These are phyloP conservation scores for Ranitomeya variabilis DNA, from an alignment of 2,113 vertebrate genomes.

Conservation along the genomic window DNA sequence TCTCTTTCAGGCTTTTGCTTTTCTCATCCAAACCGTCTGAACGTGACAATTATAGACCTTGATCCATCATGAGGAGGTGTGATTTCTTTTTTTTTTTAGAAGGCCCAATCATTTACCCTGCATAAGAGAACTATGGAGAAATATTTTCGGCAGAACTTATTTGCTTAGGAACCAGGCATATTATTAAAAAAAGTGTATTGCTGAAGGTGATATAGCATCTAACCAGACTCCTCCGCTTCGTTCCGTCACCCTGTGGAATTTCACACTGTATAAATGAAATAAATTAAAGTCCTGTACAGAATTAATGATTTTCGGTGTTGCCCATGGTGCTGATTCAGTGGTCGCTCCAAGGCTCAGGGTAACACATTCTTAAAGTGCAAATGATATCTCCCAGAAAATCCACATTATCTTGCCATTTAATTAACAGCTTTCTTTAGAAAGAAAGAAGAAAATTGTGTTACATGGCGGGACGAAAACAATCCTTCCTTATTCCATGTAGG, in stretches of 20 bases:
- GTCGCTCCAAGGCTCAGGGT: slow-evolving; percentile 26
- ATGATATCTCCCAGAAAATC: slow-evolving; percentile 42
- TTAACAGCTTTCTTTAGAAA: slow-evolving; percentile 39
- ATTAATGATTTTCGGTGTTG: slow-evolving; percentile 39
- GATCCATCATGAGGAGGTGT: neutral
- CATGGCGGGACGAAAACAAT: neutral
- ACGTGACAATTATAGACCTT: neutral
- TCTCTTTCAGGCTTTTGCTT: neutral
- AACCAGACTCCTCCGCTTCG: neutral
- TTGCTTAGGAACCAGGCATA: neutral
- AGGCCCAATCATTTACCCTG: neutral
- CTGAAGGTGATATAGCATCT: slow-evolving; percentile 23
- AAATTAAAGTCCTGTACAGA: slow-evolving; percentile 43
- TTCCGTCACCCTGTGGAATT: slow-evolving; percentile 23
- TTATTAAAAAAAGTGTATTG: slow-evolving; percentile 10
- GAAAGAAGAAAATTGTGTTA: slow-evolving; percentile 9
- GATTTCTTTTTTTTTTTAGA: neutral
- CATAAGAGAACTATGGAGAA: neutral
- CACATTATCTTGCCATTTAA: slow-evolving; percentile 26
- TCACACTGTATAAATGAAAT: slow-evolving; percentile 49
- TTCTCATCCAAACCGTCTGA: neutral
- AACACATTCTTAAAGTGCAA: slow-evolving; percentile 46
- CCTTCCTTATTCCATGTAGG: neutral
- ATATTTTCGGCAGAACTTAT: neutral
- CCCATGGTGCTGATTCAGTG: slow-evolving; percentile 17